These are phyloP conservation scores for Dolichoris vasculosae DNA, from an alignment of 1,140 invertebrate species.

Conservation along the genomic window DNA sequence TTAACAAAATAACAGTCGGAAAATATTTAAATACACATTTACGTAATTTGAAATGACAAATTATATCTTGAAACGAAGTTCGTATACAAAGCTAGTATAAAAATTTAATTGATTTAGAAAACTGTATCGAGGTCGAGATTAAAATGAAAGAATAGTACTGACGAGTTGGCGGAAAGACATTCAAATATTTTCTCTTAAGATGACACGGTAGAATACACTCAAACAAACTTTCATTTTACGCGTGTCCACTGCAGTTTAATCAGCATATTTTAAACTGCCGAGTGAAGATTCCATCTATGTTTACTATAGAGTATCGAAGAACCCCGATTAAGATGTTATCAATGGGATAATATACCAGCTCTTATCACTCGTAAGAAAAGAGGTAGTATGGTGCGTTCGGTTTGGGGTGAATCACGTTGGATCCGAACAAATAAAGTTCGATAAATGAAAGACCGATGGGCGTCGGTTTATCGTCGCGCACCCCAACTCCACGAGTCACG, in stretches of 20 bases:
- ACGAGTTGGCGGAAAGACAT: neutral
- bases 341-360: neutral
- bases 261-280: too few species aligned
- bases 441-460: constrained; percentile 28
- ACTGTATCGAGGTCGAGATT: neutral
- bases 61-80: too few species aligned
- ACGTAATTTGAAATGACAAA: too few species aligned
- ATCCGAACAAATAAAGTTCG: constrained; percentile 32
- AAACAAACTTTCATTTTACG: too few species aligned
- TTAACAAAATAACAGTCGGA: neutral
- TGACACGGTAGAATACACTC: too few species aligned
- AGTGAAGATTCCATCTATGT: too few species aligned
- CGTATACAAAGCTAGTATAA: neutral
- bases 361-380: neutral
- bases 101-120: neutral
- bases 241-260: too few species aligned
- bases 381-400: neutral
- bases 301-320: neutral
- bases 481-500: too few species aligned
- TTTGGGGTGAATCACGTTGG: constrained; percentile 1
- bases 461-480: neutral
- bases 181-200: too few species aligned
- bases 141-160: neutral
- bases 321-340: neutral
- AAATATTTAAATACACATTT: neutral